Base-by-base conservation (phyloP, 2,888 invertebrate genomes). In the Mesochorus sp. region DNA sequence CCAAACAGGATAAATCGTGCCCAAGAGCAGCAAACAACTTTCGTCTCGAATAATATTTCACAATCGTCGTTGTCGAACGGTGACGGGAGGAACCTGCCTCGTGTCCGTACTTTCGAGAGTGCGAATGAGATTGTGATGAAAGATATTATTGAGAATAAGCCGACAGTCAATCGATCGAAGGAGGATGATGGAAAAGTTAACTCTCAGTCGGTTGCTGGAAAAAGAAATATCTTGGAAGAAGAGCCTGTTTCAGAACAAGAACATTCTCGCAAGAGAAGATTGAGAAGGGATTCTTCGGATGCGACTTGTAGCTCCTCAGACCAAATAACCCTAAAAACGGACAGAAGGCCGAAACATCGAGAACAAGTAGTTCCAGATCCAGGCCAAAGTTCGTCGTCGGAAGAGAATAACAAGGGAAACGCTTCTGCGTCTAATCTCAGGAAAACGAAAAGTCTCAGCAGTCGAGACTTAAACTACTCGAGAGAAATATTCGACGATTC, bases 1-100 rank as follows among this genome's bases (percentile, higher is more conserved):
- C 26, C 28, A 2, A 10, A 2, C 2, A 44, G 1, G 21, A 14
- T 8, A 3, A 51, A 42, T 19, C 0, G 2, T 28, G n/a, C 2
- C 12, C 8, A 39, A 49, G 12, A 17, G 26, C 34, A 31, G 6
- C 5, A n/a, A n/a, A 26, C 37, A 8, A 10, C 61, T 0, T 37
- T 64, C 1, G 47, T 21, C 10, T 44, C 72, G 12, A 61, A 47
- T 1, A 57, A 64, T 39, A 21, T 57, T n/a, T 49, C 73, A 0
- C 37, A 0, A 6, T 26, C 37, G 2, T 39, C 39, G 4, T n/a
- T 21, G 1, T 37, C 39, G 37, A 19, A 47, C 17, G 31, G 24
- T 17, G 51, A 39, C 6, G 64, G 47, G 12, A 47, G 26, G 14
- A 47, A 39, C 42, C 14, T 61, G n/a, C n/a, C n/a, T n/a, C n/a